Base-by-base conservation (phyloP, 1,140 invertebrate genomes). In the Parapsyche elsis region DNA sequence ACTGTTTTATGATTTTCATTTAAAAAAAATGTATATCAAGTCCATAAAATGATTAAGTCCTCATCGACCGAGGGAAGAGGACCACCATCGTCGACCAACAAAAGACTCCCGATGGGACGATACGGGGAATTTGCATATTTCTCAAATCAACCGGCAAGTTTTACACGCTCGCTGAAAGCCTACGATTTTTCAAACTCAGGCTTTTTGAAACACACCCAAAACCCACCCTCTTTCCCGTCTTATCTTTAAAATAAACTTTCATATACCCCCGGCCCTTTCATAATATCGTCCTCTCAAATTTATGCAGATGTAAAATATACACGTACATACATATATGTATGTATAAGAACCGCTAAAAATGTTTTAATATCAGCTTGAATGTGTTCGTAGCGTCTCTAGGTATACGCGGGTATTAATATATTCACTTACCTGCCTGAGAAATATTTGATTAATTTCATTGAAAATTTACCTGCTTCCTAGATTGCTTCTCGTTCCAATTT, bases 211-310 rank as follows among this genome's bases (percentile, higher is more conserved):
- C n/a, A 67, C 0, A 26, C 64, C 24, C 64, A 2, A 53, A 26
- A 0, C 64, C 64, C 21, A 9, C 10, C 5, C 30, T 4, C 30
- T 38, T 38, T 38, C 7, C 30, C 64, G 19, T 67, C 64, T 67
- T 67, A 67, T 67, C 64, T 67, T 30, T 67, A 67, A 67, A 67
- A 67, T 67, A 67, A 67, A 67, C 64, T 67, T 67, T 67, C 64
- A 67, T 67, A 67, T 61, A 16, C 24, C 19, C 1, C 64, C 64
- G 24, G 59, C 59, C n/a, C 21, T 64, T 64, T 12, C 59, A 23
- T 26, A 67, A 67, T 67, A 67, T 67, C 64, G 16, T 21, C 21
- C 64, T 10, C 24, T 12, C 2, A 53, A 53, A 16, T 53, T 53
- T 53, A 53, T 53, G 49, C 12, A 53, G 16, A 53, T 16, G 10